Conservation (phyloP, 2,888 invertebrate genomes). For the Cryptophagus acutangulus region DNA sequence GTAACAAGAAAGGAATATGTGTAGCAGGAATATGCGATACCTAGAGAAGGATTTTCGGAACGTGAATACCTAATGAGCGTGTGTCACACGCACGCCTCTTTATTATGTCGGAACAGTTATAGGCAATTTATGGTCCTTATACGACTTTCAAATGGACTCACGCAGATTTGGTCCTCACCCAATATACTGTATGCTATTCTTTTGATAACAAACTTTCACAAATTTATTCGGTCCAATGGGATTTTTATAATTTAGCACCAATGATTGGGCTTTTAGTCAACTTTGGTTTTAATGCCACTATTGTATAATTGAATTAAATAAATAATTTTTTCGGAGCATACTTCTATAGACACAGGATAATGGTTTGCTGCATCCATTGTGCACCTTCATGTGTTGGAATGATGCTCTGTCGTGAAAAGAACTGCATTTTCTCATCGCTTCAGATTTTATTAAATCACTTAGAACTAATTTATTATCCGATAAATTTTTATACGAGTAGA, state of each 20-base stretch:
- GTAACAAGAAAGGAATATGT: constrained; percentile 20
- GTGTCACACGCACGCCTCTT: constrained; percentile 30
- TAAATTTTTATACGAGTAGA: neutral
- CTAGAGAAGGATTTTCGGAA: constrained; percentile 25
- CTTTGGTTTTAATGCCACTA: too few relatives aligned
- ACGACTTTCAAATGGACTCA: constrained; percentile 16
- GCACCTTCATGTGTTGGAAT: constrained; percentile 24
- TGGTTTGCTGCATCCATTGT: constrained; percentile 23
- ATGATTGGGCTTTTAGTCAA: too few relatives aligned
- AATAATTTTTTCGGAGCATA: constrained; percentile 21
- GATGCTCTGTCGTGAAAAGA: constrained; percentile 20
- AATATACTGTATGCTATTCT: too few relatives aligned
- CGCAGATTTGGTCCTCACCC: too few relatives aligned
- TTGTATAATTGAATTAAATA: constrained; percentile 27
- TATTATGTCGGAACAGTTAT: constrained; percentile 30
- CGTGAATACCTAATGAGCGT: constrained; percentile 31
- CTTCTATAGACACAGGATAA: constrained; percentile 24
- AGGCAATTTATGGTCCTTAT: constrained; percentile 28
- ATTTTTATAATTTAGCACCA: too few relatives aligned
- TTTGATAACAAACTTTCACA: too few relatives aligned
- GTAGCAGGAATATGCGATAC: constrained; percentile 21
- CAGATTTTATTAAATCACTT: neutral
- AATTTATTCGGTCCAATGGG: too few relatives aligned
- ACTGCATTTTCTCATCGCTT: constrained; percentile 4
- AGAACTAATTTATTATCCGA: neutral